Evolutionary conservation across 2,888 invertebrate genomes (phyloP).

Genomic region (Acheta domesticus): DNA sequence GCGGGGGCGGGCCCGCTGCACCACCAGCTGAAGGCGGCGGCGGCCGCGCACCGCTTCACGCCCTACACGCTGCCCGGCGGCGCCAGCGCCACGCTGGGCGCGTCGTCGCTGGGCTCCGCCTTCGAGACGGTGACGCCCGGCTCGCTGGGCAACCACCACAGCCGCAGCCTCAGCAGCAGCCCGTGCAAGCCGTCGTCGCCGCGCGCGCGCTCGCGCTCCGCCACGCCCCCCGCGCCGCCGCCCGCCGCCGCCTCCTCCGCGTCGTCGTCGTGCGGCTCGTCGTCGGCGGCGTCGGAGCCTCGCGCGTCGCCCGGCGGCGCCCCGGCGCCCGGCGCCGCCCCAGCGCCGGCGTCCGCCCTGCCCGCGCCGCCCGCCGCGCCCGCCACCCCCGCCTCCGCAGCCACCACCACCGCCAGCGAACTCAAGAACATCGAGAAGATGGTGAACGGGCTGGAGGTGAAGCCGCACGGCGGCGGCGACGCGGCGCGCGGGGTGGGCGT

Average conservation of each 20-base stretch:
- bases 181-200: conserved; percentile 37
- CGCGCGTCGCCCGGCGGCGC: conserved; percentile 37
- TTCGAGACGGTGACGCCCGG: conserved; percentile 87
- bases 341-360: conserved; percentile 51
- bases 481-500: conserved; percentile 24
- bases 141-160: conserved; percentile 52
- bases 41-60: conserved; percentile 77
- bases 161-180: conserved; percentile 40
- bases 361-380: conserved; percentile 52
- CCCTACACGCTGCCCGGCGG: conserved; percentile 78
- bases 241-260: conserved; percentile 56
- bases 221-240: conserved; percentile 61
- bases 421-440: conserved; percentile 95
- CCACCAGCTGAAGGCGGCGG: conserved; percentile 62
- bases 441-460: conserved; percentile 92
- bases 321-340: conserved; percentile 41
- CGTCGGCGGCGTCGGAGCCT: conserved; percentile 36
- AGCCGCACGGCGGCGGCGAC: conserved; percentile 44
- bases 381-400: conserved; percentile 48
- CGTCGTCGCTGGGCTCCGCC: conserved; percentile 70
- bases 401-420: conserved; percentile 66
- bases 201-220: conserved; percentile 32
- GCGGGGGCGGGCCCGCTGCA: conserved; percentile 53
- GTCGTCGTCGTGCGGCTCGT: conserved; percentile 38
- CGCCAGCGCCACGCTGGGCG: conserved; percentile 50